Base-by-base conservation (phyloP, 2,113 vertebrate genomes). In the Cyphomyrus plagiostoma region DNA sequence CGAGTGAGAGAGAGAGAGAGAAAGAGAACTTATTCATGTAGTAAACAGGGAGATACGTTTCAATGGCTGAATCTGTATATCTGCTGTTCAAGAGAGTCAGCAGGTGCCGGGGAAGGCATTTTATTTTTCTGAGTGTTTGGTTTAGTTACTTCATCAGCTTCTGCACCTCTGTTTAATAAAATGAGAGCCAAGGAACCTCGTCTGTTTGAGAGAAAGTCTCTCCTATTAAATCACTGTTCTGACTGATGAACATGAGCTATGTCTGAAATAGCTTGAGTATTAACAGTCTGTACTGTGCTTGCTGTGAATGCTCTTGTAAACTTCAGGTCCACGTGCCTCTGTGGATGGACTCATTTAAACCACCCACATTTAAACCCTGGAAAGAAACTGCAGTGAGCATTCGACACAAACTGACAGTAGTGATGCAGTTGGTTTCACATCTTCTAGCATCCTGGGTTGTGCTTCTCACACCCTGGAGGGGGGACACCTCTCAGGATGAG, bases 61-160 rank as follows among this genome's bases (percentile, higher is more conserved):
- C 70, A 53, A 35, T 26, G 21, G 11, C 74, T 82, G 74, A 83
- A 56, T 83, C 45, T 35, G 48, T 17, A 49, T 35, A 30, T 50
- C 21, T 46, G 30, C 48, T 45, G 4, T 42, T 84, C 21, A 84
- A 84, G 82, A 89, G 21, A 39, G 26, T 35, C 48, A 89, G n/a
- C 45, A 83, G 30, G 8, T 50, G 66, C 21, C 45, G 46, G 23
- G 46, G 5, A 88, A 49, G 49, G 21, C 13, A 94, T n/a, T 53
- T 35, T 30, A 30, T 56, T 39, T 26, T 35, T 92, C 92, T 94
- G 91, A 92, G 94, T 92, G 92, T 70, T 46, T 92, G 92, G 91
- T 94, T 94, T 93, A 94, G 30, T 39, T 91, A 91, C 92, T 94
- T 93, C 93, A 93, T 94, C 95, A 94, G 93, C 92, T 92, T 90